phyloP scores from a whole-genome alignment of 2,797 vertebrate species.

The Argentina silus region DNA sequence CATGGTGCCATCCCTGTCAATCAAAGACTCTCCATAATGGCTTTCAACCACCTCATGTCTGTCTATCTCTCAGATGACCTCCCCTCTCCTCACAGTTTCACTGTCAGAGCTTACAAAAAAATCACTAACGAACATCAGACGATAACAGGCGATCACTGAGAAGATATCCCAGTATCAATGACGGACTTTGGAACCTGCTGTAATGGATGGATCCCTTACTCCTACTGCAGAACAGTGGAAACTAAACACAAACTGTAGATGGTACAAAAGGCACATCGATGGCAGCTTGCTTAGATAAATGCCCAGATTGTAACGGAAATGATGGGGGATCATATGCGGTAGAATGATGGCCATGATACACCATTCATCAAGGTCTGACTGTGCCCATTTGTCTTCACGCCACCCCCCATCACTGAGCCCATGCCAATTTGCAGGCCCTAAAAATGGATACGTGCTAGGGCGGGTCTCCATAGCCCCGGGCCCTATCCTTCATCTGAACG shows the following conservation, averaged over 20 bases:
- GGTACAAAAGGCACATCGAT: constrained; percentile 20
- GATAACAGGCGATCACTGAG: background rate
- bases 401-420: constrained; percentile 46
- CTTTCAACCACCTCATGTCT: background rate
- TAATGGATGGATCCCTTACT: constrained; percentile 30
- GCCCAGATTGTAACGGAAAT: constrained; percentile 53
- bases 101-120: constrained; percentile 28
- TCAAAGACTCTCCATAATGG: constrained; percentile 1
- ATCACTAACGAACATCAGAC: constrained; percentile 37
- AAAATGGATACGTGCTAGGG: constrained; percentile 49
- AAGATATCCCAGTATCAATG: constrained; percentile 20
- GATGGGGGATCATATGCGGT: constrained; percentile 65
- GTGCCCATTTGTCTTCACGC: constrained; percentile 51
- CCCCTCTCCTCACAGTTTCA: constrained; percentile 33
- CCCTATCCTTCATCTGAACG: constrained; percentile 64
- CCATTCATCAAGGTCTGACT: constrained; percentile 42
- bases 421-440: constrained; percentile 51
- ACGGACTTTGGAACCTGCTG: constrained; percentile 25
- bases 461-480: constrained; percentile 51
- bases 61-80: constrained; percentile 46
- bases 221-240: constrained; percentile 26
- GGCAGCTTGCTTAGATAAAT: constrained; percentile 50
- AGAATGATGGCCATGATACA: constrained; percentile 56
- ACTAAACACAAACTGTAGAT: constrained; percentile 12
- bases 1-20: constrained; percentile 5